A percentile compares a stretch with the other conserved stretches of the same genome.
Evolutionary conservation across 2,113 vertebrate species (phyloP).

Genomic region (Tamias sibiricus): DNA sequence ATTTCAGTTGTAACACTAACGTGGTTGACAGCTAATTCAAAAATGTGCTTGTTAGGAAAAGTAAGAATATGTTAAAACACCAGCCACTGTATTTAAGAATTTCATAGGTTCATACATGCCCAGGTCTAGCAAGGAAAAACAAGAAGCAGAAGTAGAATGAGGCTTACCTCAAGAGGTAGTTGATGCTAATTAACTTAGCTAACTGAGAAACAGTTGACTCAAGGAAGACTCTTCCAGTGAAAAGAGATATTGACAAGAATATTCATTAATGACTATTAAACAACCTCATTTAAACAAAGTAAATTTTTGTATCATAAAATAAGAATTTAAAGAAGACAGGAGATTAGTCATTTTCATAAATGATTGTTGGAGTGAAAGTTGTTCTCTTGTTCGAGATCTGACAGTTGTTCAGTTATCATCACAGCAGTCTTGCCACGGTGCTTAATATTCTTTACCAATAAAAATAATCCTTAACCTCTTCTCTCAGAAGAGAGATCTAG

Average conservation of each 20-base stretch:
- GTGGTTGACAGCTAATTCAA: not conserved
- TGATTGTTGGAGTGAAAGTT: not conserved
- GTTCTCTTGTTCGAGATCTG: not conserved
- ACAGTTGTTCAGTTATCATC: not conserved
- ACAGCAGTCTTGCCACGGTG: not conserved
- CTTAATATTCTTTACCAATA: not conserved
- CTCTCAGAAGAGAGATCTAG: not conserved
- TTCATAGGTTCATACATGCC: not conserved
- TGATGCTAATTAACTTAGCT: not conserved
- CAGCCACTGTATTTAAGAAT: not conserved
- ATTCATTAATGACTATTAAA: not conserved
- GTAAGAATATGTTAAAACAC: not conserved
- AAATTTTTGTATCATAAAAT: not conserved
- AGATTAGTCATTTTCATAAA: not conserved
- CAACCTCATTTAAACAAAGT: not conserved
- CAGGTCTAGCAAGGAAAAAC: not conserved
- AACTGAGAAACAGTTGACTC: not conserved
- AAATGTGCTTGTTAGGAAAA: not conserved
- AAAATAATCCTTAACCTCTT: not conserved
- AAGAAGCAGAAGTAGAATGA: not conserved
- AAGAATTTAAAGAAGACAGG: not conserved
- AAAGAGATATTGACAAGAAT: not conserved
- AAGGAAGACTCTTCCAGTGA: not conserved
- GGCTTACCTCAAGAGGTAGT: not conserved
- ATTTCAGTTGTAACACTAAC: slow-evolving; percentile 44